These are phyloP conservation scores for Rachycentron canadum DNA, from an alignment of 2,797 vertebrate species.

Conservation along the genomic window DNA sequence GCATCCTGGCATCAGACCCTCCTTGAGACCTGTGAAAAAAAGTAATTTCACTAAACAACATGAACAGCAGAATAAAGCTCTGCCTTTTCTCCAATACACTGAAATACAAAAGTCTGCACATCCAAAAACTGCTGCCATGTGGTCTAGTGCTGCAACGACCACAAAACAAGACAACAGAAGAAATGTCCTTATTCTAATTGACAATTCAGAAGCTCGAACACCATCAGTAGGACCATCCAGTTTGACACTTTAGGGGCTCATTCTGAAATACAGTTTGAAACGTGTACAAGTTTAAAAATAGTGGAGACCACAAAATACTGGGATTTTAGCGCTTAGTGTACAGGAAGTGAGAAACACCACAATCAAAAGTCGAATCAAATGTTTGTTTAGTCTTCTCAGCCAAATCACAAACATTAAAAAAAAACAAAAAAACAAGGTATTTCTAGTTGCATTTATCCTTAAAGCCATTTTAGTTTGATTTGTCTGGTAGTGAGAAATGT, in stretches of 20 bases:
- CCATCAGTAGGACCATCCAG: neutral
- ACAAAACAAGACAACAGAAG: neutral
- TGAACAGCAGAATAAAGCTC: neutral
- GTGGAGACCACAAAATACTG: neutral
- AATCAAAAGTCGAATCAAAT: too few relatives aligned
- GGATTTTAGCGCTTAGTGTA: too few relatives aligned
- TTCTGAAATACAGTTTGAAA: neutral
- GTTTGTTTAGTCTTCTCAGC: too few relatives aligned
- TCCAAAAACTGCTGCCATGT: constrained; percentile 1
- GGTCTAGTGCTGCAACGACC: neutral
- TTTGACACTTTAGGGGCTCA: neutral
- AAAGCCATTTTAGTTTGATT: too few relatives aligned
- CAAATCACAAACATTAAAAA: too few relatives aligned
- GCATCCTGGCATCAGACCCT: fast-evolving
- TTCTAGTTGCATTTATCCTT: too few relatives aligned
- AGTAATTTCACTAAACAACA: neutral
- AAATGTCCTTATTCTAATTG: neutral
- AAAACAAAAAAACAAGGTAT: too few relatives aligned
- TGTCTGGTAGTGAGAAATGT: too few relatives aligned
- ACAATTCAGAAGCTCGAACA: neutral
- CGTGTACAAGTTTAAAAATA: neutral
- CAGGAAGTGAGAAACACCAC: too few relatives aligned
- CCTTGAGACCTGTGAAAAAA: constrained; percentile 12
- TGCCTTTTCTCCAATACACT: neutral
- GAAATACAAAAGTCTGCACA: constrained; percentile 4